Evolutionary conservation across 2,113 vertebrate genomes (phyloP), one percentile per base, ranked within the genome.

Genomic region (Gambusia holbrooki): DNA sequence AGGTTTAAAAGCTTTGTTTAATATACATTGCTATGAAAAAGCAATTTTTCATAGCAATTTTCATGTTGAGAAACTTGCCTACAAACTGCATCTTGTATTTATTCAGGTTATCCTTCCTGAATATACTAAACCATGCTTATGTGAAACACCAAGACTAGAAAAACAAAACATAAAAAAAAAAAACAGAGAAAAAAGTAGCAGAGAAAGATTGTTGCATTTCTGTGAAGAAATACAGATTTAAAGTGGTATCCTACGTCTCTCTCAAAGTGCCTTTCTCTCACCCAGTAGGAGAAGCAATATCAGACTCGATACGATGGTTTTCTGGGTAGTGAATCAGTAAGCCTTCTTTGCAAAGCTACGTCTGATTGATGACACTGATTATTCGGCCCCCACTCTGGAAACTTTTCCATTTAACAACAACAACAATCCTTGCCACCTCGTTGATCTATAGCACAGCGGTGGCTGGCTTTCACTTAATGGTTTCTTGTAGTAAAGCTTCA

Each of bases 311-410:
- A 30, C 45, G 66, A 69, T 62, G 33, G 62, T 82, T 80, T 37
- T 73, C 62, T 61, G 28, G 65, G 58, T 48, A 40, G 69, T 76
- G 69, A 75, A 73, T 83, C 13, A 1, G 63, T 74, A 78, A 71
- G 61, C 63, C 32, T 67, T 67, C 66, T 77, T 79, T 66, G 63
- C 22, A 69, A 65, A 58, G 35, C 61, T 65, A 58, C 4, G 9
- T 66, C 54, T 82, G 79, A 85, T 74, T 79, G 76, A 88, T 88
- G 84, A 76, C 29, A 1, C 62, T 63, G 61, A 75, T 85, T 70
- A 81, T 87, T 74, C 40, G 79, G 67, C 64, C 70, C 66, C 32
- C n/a, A 42, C 29, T 19, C 48, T 27, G 37, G 68, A 76, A 80
- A 15, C 51, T 83, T 84, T 78, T 5, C 45, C 69, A 32, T 60